phyloP scores from a whole-genome alignment of 2,888 invertebrate species.

The Lottia gigantea region DNA sequence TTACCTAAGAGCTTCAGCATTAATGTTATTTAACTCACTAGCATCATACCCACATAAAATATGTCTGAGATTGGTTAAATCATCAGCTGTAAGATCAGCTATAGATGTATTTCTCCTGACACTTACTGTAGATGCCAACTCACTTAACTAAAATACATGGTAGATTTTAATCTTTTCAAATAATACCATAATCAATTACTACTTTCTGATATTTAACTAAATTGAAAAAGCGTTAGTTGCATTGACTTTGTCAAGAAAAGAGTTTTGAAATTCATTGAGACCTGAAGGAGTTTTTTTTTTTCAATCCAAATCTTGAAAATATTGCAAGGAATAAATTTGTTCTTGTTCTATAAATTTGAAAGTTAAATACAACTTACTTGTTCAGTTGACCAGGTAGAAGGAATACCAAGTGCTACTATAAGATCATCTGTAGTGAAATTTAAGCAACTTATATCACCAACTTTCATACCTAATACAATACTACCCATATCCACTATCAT shows the following conservation, averaged over 20 bases:
- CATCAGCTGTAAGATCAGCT: not conserved
- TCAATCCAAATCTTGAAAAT: too few species aligned
- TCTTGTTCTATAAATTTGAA: too few species aligned
- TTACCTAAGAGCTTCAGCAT: not conserved
- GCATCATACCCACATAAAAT: not conserved
- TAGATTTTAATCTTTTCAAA: too few species aligned
- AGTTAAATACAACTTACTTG: not conserved
- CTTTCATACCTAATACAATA: not conserved
- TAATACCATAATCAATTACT: too few species aligned
- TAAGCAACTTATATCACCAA: not conserved
- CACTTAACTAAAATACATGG: not conserved
- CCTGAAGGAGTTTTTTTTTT: too few species aligned
- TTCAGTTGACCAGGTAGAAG: not conserved
- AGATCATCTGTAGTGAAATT: not conserved
- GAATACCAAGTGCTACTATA: not conserved
- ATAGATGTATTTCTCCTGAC: not conserved
- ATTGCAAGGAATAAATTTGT: too few species aligned
- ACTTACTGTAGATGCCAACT: not conserved
- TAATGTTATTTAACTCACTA: not conserved
- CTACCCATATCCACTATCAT: not conserved
- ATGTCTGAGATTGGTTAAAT: not conserved
- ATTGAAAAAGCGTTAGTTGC: too few species aligned
- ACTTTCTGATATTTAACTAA: too few species aligned
- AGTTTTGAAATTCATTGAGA: too few species aligned
- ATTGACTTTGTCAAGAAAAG: too few species aligned